Evolutionary conservation across 2,888 invertebrate species (phyloP).

Genomic region (Apotomis capreana): DNA sequence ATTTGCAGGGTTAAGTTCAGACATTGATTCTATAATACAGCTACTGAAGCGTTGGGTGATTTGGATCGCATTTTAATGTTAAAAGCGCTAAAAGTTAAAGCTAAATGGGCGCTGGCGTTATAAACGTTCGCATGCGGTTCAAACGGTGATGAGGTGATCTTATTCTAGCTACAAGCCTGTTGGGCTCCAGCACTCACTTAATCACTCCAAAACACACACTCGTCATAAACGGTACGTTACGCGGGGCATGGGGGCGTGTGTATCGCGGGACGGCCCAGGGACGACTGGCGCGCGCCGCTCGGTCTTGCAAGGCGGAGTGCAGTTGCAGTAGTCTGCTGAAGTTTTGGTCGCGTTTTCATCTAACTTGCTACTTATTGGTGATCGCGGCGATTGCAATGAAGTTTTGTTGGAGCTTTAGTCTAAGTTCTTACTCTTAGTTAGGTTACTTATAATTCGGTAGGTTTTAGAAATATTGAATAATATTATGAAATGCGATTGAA

Average conservation of each 20-base stretch:
- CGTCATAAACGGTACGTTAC: conserved; percentile 70
- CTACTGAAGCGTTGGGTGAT: conserved; percentile 64
- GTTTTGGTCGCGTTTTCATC: conserved; percentile 10
- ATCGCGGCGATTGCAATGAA: no score
- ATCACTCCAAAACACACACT: conserved; percentile 46
- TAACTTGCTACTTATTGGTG: neutral
- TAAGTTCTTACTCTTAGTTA: no score
- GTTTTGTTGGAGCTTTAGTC: no score
- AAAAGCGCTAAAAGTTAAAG: conserved; percentile 60
- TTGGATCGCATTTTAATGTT: conserved; percentile 45
- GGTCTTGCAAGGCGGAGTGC: conserved; percentile 72
- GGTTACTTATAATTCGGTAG: no score
- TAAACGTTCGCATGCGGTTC: conserved; percentile 63
- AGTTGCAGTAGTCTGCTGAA: conserved; percentile 40
- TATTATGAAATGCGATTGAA: no score
- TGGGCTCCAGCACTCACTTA: conserved; percentile 10
- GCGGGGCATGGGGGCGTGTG: conserved; percentile 60
- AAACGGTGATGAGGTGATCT: conserved; percentile 45
- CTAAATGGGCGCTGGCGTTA: conserved; percentile 51
- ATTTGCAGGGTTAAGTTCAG: conserved; percentile 27
- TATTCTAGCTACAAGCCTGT: conserved; percentile 55
- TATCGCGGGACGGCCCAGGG: conserved; percentile 60
- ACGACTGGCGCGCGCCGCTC: conserved; percentile 66
- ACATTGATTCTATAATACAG: conserved; percentile 36
- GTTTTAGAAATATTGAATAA: no score